Percentiles rank a stretch among this genome's conserved stretches.
Evolutionary conservation across 2,113 vertebrate species (phyloP).

Genomic region (Halichoerus grypus): DNA sequence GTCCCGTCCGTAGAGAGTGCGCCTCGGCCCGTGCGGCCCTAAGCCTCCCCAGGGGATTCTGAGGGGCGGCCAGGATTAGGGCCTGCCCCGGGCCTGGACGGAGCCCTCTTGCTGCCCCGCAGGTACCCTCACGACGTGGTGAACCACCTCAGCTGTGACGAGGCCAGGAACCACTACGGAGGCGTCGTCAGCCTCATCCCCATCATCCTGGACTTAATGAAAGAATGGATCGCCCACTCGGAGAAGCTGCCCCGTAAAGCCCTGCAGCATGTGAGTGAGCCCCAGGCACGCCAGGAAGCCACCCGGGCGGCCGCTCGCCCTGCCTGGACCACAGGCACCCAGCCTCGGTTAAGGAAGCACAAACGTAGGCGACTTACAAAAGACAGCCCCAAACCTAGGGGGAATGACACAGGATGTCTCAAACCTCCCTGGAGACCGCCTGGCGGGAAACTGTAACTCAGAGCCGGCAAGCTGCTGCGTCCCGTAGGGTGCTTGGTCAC

Average conservation of each 20-base stretch:
- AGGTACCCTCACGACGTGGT: conserved; percentile 90
- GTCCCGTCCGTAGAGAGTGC: too few relatives aligned
- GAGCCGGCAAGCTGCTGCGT: background rate
- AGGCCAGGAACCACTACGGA: conserved; percentile 89
- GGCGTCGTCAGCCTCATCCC: conserved; percentile 91
- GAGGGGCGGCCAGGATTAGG: rapidly evolving
- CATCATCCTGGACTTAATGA: conserved; percentile 86
- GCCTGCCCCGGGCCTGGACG: rapidly evolving
- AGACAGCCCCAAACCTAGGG: conserved; percentile 7
- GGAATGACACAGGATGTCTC: background rate
- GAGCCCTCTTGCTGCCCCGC: background rate
- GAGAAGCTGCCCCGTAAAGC: conserved; percentile 82
- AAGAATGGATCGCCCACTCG: conserved; percentile 79
- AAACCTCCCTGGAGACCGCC: conserved; percentile 87
- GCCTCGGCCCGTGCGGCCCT: rapidly evolving
- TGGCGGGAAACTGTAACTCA: conserved; percentile 74
- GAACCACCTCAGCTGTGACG: conserved; percentile 90
- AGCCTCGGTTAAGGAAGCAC: background rate
- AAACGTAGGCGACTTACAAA: conserved; percentile 35
- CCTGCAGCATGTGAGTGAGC: conserved; percentile 80
- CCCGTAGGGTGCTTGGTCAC: background rate
- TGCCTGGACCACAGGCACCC: background rate
- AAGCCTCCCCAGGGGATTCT: background rate
- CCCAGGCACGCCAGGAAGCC: background rate
- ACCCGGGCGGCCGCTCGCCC: background rate